phyloP scores from a whole-genome alignment of 2,888 invertebrate species.

The Catonia carolina region DNA sequence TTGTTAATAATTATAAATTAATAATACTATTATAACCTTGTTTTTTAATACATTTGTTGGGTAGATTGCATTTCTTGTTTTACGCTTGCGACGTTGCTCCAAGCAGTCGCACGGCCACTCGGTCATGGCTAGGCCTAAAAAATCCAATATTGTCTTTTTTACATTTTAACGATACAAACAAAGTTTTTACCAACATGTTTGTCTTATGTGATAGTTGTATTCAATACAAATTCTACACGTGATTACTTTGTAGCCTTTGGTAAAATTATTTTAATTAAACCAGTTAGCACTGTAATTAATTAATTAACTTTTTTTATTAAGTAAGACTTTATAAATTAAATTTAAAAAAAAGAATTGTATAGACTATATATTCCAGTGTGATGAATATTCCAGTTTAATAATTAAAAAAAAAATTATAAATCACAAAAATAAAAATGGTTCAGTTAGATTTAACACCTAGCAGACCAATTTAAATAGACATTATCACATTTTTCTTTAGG shows the following conservation, averaged over 20 bases:
- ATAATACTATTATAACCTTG: neutral
- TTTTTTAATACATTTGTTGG: slow-evolving; percentile 22
- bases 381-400: neutral
- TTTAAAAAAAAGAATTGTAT: neutral
- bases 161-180: slow-evolving; percentile 31
- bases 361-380: neutral
- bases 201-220: slow-evolving; percentile 37
- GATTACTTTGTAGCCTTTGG: slow-evolving; percentile 37
- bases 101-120: slow-evolving; percentile 21
- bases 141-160: slow-evolving; percentile 33
- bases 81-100: slow-evolving; percentile 25
- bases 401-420: too few relatives aligned
- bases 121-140: slow-evolving; percentile 25
- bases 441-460: neutral
- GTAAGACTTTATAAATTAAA: slow-evolving; percentile 28
- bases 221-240: slow-evolving; percentile 37
- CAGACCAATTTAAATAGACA: slow-evolving; percentile 1
- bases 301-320: slow-evolving; percentile 34
- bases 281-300: slow-evolving; percentile 36
- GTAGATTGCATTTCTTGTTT: slow-evolving; percentile 26
- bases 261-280: slow-evolving; percentile 34
- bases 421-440: too few relatives aligned
- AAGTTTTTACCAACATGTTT: slow-evolving; percentile 32
- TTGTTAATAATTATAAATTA: too few relatives aligned
- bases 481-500: too few relatives aligned